phyloP scores from a whole-genome alignment of 2,888 invertebrate species.

The Dorcus parallelipipedus region DNA sequence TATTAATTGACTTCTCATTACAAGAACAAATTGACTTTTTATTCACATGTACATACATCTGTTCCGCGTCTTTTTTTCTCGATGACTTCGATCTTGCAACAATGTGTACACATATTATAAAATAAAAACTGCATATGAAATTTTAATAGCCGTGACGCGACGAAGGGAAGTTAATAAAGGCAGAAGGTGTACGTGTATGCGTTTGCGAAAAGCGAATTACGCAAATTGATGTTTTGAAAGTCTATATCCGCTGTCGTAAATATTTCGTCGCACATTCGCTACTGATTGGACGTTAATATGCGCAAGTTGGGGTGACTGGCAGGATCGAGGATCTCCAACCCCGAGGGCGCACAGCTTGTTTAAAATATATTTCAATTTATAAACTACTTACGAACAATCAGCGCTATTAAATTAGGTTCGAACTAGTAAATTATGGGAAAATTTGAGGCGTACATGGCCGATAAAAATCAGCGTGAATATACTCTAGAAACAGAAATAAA shows the following conservation, averaged over 20 bases:
- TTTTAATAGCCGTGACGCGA: too few species aligned
- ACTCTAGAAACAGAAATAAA: constrained; percentile 1
- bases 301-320: constrained; percentile 42
- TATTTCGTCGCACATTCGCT: constrained; percentile 16
- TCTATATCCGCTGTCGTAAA: constrained; percentile 24
- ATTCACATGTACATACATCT: too few species aligned
- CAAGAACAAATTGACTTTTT: too few species aligned
- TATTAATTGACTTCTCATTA: too few species aligned
- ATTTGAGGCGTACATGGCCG: background rate
- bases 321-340: constrained; percentile 41
- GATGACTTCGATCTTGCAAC: too few species aligned
- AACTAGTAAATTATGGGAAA: background rate
- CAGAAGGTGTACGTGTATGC: too few species aligned
- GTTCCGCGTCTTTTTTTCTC: too few species aligned
- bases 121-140: too few species aligned
- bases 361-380: constrained; percentile 44
- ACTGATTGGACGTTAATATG: constrained; percentile 28
- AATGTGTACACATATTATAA: too few species aligned
- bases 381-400: constrained; percentile 11
- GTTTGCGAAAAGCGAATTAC: constrained; percentile 9
- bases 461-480: background rate
- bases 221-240: constrained; percentile 22
- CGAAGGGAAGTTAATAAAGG: too few species aligned
- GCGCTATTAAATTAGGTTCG: constrained; percentile 10
- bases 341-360: constrained; percentile 39